These are phyloP conservation scores for Synanthedon andrenaeformis DNA, from an alignment of 2,888 invertebrate genomes.

Conservation along the genomic window DNA sequence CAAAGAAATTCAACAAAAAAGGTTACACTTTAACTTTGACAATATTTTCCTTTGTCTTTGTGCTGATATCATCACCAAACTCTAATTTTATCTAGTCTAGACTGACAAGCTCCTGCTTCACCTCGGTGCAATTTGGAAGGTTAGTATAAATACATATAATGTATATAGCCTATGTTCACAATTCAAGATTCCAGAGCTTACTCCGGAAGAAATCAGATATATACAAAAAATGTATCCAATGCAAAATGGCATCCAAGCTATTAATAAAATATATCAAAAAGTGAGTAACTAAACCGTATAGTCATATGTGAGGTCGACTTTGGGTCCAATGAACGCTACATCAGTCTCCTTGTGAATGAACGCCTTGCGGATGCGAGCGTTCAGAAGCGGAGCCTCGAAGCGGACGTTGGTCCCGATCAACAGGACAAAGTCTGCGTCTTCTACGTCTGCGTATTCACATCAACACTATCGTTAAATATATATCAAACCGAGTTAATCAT, in stretches of 20 bases:
- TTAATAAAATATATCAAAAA: too few relatives aligned
- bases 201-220: too few relatives aligned
- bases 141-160: too few relatives aligned
- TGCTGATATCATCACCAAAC: too few relatives aligned
- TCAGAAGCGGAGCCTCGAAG: constrained; percentile 96
- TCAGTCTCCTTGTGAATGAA: constrained; percentile 94
- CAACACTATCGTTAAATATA: constrained; percentile 90
- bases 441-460: constrained; percentile 80
- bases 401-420: constrained; percentile 97
- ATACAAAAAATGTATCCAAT: too few relatives aligned
- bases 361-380: constrained; percentile 94
- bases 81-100: too few relatives aligned
- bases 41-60: neutral
- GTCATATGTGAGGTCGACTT: constrained; percentile 93
- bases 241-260: too few relatives aligned
- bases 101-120: too few relatives aligned
- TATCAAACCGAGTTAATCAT: constrained; percentile 74
- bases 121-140: too few relatives aligned
- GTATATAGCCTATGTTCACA: too few relatives aligned
- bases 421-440: constrained; percentile 93
- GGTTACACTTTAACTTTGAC: constrained; percentile 1
- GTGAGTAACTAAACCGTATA: constrained; percentile 72
- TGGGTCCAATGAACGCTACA: constrained; percentile 89
- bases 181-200: too few relatives aligned
- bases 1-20: neutral